A percentile compares a stretch with the other conserved stretches of the same genome.
phyloP scores from a whole-genome alignment of 2,113 vertebrate genomes.

The Lampris incognitus region DNA sequence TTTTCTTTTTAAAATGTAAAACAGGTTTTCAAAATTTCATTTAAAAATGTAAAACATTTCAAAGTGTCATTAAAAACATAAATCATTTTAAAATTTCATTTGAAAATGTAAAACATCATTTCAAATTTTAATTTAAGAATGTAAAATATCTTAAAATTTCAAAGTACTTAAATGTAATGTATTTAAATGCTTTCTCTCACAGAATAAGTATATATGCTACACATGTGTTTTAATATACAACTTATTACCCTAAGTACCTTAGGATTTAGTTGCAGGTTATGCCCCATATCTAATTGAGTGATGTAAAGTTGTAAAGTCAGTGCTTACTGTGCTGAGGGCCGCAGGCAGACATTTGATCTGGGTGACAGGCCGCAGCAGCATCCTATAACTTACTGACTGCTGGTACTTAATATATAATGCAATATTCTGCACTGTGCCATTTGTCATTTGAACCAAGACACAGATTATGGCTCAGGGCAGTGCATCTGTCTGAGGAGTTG shows the following conservation, averaged over 20 bases:
- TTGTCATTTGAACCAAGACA: slow-evolving; percentile 94
- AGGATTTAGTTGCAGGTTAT: slow-evolving; percentile 71
- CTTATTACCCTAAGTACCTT: slow-evolving; percentile 42
- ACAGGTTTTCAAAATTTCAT: no score
- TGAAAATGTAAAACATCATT: no score
- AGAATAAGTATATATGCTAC: no score
- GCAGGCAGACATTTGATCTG: slow-evolving; percentile 78
- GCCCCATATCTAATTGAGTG: slow-evolving; percentile 74
- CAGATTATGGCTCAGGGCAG: slow-evolving; percentile 98
- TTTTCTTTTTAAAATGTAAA: no score
- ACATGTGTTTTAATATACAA: background rate
- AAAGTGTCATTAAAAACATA: no score
- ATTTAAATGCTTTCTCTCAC: no score
- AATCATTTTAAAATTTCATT: no score
- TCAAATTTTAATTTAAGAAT: no score
- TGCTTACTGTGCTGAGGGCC: slow-evolving; percentile 71
- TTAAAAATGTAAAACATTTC: no score
- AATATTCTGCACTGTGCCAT: slow-evolving; percentile 94
- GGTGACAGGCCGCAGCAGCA: slow-evolving; percentile 80
- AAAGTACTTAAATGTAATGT: no score
- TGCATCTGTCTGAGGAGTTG: slow-evolving; percentile 96
- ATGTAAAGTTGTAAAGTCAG: slow-evolving; percentile 75
- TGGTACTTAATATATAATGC: slow-evolving; percentile 99
- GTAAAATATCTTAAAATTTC: no score
- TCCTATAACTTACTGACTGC: slow-evolving; percentile 98